Conservation (phyloP, 2,113 vertebrate genomes). For the Passer domesticus region DNA sequence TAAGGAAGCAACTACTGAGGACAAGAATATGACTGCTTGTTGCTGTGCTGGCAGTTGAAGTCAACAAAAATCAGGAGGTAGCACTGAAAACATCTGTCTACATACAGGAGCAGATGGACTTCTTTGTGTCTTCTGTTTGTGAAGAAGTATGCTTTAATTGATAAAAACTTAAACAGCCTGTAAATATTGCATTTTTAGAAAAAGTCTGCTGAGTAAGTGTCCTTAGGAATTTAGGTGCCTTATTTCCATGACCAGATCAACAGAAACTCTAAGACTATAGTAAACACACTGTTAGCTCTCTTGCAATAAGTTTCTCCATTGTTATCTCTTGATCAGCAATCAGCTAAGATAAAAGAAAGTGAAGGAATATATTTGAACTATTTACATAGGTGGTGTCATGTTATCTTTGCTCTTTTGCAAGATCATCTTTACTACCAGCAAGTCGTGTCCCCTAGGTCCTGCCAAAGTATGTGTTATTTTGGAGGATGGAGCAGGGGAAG, state of each 20-base stretch:
- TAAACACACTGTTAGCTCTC: not conserved
- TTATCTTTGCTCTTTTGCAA: slow-evolving; percentile 1
- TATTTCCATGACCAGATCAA: not conserved
- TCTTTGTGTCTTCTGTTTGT: not conserved
- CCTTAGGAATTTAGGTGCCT: not conserved
- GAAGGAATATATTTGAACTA: not conserved
- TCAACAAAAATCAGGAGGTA: not conserved
- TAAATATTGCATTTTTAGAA: not conserved
- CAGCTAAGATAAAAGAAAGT: not conserved
- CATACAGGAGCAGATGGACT: not conserved
- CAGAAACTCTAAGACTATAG: not conserved
- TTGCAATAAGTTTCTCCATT: not conserved
- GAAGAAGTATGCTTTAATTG: not conserved
- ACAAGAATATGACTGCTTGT: not conserved
- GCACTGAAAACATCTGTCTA: not conserved
- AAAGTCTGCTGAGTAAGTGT: not conserved
- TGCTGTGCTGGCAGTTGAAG: not conserved
- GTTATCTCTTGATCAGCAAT: not conserved
- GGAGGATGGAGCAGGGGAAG: not conserved
- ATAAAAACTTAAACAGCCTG: not conserved
- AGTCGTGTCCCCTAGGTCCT: not conserved
- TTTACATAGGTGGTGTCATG: not conserved
- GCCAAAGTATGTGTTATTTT: not conserved
- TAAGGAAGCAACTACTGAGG: not conserved
- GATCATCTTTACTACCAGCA: not conserved